phyloP scores from a whole-genome alignment of 2,797 vertebrate genomes.

The Melanotaenia nigrans region DNA sequence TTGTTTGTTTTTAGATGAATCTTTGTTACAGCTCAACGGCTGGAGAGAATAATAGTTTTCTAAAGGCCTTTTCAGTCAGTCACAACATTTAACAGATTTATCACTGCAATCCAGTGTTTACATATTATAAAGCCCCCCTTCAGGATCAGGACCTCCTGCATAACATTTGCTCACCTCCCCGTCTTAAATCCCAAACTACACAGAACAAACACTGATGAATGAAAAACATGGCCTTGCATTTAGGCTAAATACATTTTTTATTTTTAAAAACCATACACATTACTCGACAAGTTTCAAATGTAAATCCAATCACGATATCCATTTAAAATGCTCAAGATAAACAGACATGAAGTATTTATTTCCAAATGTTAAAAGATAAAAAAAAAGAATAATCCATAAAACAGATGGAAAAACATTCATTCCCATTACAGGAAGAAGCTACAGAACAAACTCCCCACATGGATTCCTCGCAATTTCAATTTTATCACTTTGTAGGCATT shows the following conservation, averaged over 20 bases:
- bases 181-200: background rate
- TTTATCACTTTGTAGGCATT: constrained; percentile 71
- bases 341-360: constrained; percentile 88
- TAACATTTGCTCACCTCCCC: background rate
- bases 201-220: constrained; percentile 47
- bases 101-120: background rate
- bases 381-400: constrained; percentile 84
- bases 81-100: background rate
- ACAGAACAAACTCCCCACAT: constrained; percentile 82
- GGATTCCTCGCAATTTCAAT: constrained; percentile 69
- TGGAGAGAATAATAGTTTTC: too few species aligned
- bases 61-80: too few species aligned
- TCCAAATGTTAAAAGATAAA: constrained; percentile 88
- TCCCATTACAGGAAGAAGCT: constrained; percentile 87
- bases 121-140: too few species aligned
- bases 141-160: background rate
- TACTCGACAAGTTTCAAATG: constrained; percentile 90
- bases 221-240: constrained; percentile 74
- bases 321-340: constrained; percentile 90
- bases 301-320: constrained; percentile 89
- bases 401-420: constrained; percentile 89
- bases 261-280: constrained; percentile 91
- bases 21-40: too few species aligned
- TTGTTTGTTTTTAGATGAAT: too few species aligned
- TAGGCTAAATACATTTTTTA: constrained; percentile 90